phyloP scores from a whole-genome alignment of 1,140 invertebrate genomes.

The Dendroctonus ponderosae region DNA sequence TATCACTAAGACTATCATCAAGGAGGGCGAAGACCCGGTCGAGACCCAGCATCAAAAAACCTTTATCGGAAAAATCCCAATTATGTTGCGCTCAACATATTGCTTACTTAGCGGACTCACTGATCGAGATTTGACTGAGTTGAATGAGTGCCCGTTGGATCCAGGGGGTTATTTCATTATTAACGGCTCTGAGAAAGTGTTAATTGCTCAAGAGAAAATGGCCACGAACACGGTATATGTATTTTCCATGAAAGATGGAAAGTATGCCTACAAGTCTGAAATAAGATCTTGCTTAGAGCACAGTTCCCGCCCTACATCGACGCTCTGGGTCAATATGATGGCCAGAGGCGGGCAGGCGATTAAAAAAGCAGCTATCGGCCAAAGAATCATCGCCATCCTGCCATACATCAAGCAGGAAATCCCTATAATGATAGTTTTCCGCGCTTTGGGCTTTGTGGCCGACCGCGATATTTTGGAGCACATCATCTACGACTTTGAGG shows the following conservation, averaged over 20 bases:
- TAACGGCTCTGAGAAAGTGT: constrained; percentile 92
- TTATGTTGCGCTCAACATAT: constrained; percentile 97
- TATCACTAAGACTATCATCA: constrained; percentile 93
- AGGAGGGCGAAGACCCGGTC: constrained; percentile 86
- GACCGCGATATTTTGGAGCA: constrained; percentile 98
- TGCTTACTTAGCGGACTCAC: constrained; percentile 90
- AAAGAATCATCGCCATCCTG: constrained; percentile 94
- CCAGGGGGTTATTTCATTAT: constrained; percentile 97
- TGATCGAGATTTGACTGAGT: constrained; percentile 96
- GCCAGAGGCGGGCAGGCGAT: constrained; percentile 92
- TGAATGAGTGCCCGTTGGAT: constrained; percentile 98
- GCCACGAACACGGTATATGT: constrained; percentile 99
- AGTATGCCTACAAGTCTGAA: constrained; percentile 97
- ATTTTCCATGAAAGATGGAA: constrained; percentile 97
- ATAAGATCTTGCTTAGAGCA: constrained; percentile 96
- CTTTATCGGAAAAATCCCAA: constrained; percentile 99
- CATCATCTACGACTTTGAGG: constrained; percentile 98
- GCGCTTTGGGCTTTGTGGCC: constrained; percentile 95
- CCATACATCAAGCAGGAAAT: constrained; percentile 99
- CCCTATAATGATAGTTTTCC: constrained; percentile 98
- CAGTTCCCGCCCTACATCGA: constrained; percentile 88
- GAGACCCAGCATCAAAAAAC: constrained; percentile 96
- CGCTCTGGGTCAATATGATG: constrained; percentile 99
- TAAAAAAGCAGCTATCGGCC: constrained; percentile 96
- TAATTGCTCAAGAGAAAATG: constrained; percentile 99